Conservation (phyloP, 2,888 invertebrate genomes). For the Scrobipalpa costella region DNA sequence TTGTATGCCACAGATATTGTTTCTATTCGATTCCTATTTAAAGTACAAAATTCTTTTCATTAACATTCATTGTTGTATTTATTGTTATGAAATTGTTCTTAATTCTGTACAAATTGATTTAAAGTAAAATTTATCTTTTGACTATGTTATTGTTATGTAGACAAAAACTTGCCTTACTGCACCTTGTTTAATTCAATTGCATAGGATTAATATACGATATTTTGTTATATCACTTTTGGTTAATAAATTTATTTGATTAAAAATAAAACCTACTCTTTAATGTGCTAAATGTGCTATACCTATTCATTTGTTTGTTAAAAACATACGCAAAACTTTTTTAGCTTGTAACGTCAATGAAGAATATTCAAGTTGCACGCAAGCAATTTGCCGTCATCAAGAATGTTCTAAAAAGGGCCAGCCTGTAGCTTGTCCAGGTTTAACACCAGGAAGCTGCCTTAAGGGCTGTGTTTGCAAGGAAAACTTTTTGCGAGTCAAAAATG, state of each 20-base stretch:
- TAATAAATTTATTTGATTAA: no score
- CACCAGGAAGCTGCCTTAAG: neutral
- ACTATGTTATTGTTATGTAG: no score
- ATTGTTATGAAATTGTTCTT: no score
- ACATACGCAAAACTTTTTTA: neutral
- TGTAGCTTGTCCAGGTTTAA: conserved; percentile 39
- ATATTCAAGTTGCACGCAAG: conserved; percentile 42
- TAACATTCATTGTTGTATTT: no score
- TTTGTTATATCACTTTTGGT: no score
- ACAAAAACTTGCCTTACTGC: no score
- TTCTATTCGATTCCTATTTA: neutral
- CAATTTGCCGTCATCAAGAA: conserved; percentile 45
- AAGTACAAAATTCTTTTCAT: neutral
- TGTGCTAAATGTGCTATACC: neutral
- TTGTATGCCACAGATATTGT: neutral
- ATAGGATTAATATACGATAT: no score
- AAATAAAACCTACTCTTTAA: no score
- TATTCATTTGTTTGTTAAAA: neutral
- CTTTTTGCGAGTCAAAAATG: neutral
- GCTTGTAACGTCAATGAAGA: conserved; percentile 20
- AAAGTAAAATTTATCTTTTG: no score
- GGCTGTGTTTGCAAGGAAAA: neutral
- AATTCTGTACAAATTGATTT: no score
- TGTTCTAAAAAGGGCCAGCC: conserved; percentile 45
- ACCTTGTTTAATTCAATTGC: no score